These are phyloP conservation scores for Peromyscus aztecus DNA, from an alignment of 2,797 vertebrate species.

Conservation along the genomic window DNA sequence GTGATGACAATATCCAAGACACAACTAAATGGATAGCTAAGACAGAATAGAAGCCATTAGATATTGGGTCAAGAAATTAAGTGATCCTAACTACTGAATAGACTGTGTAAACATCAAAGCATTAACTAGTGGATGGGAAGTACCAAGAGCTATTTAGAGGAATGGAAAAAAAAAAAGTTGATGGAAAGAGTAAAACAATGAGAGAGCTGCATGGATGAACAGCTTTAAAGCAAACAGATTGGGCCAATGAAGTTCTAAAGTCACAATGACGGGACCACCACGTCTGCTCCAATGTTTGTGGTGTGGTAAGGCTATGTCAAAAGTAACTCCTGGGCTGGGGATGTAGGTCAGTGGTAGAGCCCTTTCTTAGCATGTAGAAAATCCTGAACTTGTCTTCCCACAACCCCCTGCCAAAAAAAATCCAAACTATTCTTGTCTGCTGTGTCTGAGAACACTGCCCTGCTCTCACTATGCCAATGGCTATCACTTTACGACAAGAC, in stretches of 20 bases:
- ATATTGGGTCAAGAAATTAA: neutral
- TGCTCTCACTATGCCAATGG: constrained; percentile 1
- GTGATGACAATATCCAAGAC: neutral
- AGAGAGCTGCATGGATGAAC: neutral
- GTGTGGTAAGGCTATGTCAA: neutral
- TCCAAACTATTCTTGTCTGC: neutral
- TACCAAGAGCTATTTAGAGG: neutral
- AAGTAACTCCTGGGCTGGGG: neutral
- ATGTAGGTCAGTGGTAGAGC: neutral
- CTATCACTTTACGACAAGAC: constrained; percentile 20
- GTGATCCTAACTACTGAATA: constrained; percentile 22
- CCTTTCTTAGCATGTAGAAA: neutral
- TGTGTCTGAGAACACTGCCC: neutral
- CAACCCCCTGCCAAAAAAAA: neutral
- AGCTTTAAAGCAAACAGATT: constrained; percentile 18
- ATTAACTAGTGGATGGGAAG: neutral
- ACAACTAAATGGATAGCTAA: neutral
- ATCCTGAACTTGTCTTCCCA: neutral
- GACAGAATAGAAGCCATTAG: neutral
- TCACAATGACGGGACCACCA: neutral
- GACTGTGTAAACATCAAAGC: constrained; percentile 12
- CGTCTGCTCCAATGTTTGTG: neutral
- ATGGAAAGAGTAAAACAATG: neutral
- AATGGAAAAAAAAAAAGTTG: neutral
- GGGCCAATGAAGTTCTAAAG: constrained; percentile 47